phyloP scores from a whole-genome alignment of 2,113 vertebrate genomes.

The Epinephelus fuscoguttatus region DNA sequence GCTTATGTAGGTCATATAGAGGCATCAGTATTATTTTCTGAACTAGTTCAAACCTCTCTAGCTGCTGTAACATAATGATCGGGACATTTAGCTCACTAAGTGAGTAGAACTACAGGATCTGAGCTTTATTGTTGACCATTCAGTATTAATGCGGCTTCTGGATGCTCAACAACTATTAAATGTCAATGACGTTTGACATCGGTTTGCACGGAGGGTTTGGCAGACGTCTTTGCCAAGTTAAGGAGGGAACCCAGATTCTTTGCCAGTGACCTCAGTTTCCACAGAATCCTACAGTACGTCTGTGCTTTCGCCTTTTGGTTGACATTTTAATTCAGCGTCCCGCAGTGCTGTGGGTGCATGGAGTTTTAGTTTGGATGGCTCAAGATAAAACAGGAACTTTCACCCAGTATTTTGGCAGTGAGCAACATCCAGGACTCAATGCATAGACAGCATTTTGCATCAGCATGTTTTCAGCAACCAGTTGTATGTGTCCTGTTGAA shows the following conservation, averaged over 20 bases:
- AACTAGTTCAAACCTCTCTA: too few relatives aligned
- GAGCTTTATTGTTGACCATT: not conserved
- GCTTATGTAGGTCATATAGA: too few relatives aligned
- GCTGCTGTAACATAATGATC: not conserved
- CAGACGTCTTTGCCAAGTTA: not conserved
- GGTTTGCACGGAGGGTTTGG: conserved; percentile 31
- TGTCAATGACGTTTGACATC: conserved; percentile 1
- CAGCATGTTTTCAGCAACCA: not conserved
- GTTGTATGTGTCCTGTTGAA: not conserved
- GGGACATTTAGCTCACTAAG: not conserved
- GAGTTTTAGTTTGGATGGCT: not conserved
- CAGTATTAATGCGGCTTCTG: not conserved
- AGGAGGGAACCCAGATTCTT: conserved; percentile 16
- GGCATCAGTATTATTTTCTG: too few relatives aligned
- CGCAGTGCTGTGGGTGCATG: not conserved
- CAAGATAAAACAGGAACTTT: conserved; percentile 5
- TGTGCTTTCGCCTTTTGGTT: conserved; percentile 17
- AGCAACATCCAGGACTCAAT: not conserved
- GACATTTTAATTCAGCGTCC: conserved; percentile 18
- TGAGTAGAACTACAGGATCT: not conserved
- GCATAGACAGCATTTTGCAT: not conserved
- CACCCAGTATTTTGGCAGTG: not conserved
- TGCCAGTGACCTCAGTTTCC: conserved; percentile 36
- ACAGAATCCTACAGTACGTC: conserved; percentile 1
- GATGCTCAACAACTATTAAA: conserved; percentile 17